Percentiles rank a stretch among this genome's conserved stretches.
Conservation (phyloP, 2,797 vertebrate species). For the Orestias chungarensis region DNA sequence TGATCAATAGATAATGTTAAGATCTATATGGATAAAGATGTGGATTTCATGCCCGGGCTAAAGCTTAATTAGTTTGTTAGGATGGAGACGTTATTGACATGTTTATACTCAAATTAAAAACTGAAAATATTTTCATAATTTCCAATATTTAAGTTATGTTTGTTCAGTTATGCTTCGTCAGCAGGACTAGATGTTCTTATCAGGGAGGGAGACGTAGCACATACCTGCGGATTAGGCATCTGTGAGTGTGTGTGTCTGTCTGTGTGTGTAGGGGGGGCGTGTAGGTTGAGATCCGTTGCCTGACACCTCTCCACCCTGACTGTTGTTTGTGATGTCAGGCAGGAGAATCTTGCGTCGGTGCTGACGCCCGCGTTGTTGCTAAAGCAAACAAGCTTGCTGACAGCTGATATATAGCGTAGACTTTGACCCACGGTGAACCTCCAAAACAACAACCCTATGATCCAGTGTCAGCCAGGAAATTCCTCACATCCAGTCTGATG, state of each 20-base stretch:
- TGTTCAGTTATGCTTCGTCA: too few species aligned
- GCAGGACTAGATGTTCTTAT: neutral
- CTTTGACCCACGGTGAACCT: constrained; percentile 43
- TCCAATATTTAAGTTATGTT: neutral
- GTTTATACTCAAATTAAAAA: too few species aligned
- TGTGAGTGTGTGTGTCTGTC: too few species aligned
- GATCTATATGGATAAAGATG: too few species aligned
- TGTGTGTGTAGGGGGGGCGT: too few species aligned
- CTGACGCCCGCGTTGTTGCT: constrained; percentile 49
- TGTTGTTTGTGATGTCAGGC: constrained; percentile 55
- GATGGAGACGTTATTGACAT: too few species aligned
- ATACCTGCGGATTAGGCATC: too few species aligned
- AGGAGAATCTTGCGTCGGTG: constrained; percentile 44
- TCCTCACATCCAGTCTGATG: constrained; percentile 41
- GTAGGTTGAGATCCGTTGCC: too few species aligned
- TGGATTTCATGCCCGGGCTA: too few species aligned
- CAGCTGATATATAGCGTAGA: constrained; percentile 57
- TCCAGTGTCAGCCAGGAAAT: constrained; percentile 28
- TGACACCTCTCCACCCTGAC: constrained; percentile 29
- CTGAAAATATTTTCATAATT: neutral
- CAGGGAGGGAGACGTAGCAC: too few species aligned
- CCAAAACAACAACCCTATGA: constrained; percentile 36
- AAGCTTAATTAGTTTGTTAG: too few species aligned
- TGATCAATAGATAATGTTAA: too few species aligned
- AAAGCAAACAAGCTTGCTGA: constrained; percentile 61